Conservation (phyloP, 2,113 vertebrate species). For the Chitala chitala region DNA sequence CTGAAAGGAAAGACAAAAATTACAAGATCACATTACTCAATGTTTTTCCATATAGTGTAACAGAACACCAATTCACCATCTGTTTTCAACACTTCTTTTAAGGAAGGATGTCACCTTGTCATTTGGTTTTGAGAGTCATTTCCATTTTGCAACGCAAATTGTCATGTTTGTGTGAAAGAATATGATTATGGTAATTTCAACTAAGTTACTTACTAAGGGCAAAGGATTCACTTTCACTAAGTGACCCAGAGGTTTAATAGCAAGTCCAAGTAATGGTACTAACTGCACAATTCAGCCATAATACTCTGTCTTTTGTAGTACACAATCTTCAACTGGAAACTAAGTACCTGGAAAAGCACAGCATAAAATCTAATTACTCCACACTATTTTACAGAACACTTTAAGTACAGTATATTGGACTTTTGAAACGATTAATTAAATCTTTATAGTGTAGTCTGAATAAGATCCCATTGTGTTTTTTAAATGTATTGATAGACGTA, state of each 20-base stretch:
- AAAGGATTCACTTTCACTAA: conserved; percentile 13
- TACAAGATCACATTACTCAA: neutral
- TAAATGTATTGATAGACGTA: no score
- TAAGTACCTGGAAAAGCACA: no score
- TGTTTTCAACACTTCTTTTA: conserved; percentile 6
- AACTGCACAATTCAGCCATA: neutral
- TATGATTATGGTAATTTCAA: conserved; percentile 31
- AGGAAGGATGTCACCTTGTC: neutral
- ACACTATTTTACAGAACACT: no score
- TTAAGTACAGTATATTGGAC: no score
- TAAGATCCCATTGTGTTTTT: no score
- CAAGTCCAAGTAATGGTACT: neutral
- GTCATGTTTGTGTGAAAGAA: conserved; percentile 15
- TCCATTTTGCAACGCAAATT: neutral
- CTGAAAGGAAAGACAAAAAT: neutral
- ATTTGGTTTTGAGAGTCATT: conserved; percentile 16
- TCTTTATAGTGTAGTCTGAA: no score
- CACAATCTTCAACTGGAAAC: no score
- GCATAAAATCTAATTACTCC: no score
- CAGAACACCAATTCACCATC: neutral
- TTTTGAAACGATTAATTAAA: no score
- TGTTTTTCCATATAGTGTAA: neutral
- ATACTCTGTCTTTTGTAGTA: neutral
- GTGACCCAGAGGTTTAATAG: conserved; percentile 16
- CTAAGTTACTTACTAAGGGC: conserved; percentile 5